A percentile compares a stretch with the other conserved stretches of the same genome.
These are phyloP conservation scores for Sebastes cheni DNA, from an alignment of 2,797 vertebrate genomes.

Conservation along the genomic window DNA sequence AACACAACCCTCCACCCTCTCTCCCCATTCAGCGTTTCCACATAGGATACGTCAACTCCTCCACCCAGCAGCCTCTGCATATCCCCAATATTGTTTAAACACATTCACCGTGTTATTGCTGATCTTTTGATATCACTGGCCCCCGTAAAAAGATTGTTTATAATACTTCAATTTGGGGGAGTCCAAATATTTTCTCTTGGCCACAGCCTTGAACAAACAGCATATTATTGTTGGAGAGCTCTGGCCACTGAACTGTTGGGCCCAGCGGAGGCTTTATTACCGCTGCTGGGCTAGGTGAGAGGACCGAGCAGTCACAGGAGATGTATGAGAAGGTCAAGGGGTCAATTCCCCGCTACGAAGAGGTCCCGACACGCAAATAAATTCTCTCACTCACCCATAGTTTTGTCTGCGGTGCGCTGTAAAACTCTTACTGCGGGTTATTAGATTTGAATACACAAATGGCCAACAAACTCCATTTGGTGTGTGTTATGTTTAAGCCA, in stretches of 20 bases:
- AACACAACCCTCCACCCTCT: constrained; percentile 22
- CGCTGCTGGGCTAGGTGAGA: constrained; percentile 51
- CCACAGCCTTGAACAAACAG: constrained; percentile 81
- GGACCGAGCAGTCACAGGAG: constrained; percentile 27
- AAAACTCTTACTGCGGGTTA: constrained; percentile 31
- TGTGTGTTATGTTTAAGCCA: constrained; percentile 37
- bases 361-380: constrained; percentile 59
- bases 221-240: constrained; percentile 79
- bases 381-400: constrained; percentile 41
- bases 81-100: constrained; percentile 70
- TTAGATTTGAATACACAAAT: constrained; percentile 37
- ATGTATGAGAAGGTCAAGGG: constrained; percentile 53
- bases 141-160: constrained; percentile 79
- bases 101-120: constrained; percentile 72
- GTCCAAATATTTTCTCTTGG: constrained; percentile 83
- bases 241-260: constrained; percentile 57
- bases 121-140: constrained; percentile 73
- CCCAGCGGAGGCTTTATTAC: constrained; percentile 64
- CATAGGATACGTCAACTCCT: constrained; percentile 44
- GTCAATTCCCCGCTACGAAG: constrained; percentile 36
- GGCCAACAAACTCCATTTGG: constrained; percentile 22
- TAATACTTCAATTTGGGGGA: constrained; percentile 82
- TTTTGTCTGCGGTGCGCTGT: constrained; percentile 15
- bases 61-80: constrained; percentile 50
- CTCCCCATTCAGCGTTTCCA: constrained; percentile 49